These are phyloP conservation scores for Spea multiplicata DNA, from an alignment of 2,113 vertebrate genomes.

Conservation along the genomic window DNA sequence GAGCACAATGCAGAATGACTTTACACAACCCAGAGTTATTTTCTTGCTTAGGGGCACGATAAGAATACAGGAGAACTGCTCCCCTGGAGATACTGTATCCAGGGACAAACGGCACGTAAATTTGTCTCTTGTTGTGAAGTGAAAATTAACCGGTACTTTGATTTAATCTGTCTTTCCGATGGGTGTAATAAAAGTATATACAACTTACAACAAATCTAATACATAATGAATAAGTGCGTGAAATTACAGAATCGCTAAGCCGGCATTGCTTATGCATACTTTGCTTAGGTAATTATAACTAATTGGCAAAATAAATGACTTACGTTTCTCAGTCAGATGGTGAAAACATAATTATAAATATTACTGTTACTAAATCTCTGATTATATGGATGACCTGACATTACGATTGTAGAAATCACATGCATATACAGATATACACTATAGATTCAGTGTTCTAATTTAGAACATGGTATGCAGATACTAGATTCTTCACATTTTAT, in stretches of 20 bases:
- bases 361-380: constrained; percentile 10
- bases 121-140: background rate
- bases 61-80: background rate
- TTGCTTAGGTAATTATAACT: constrained; percentile 23
- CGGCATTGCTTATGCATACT: constrained; percentile 6
- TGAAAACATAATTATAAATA: constrained; percentile 27
- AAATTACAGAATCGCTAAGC: constrained; percentile 31
- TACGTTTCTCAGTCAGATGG: constrained; percentile 22
- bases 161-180: constrained; percentile 1
- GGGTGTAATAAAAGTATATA: constrained; percentile 8
- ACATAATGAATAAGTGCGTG: constrained; percentile 28
- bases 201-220: constrained; percentile 8
- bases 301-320: constrained; percentile 35
- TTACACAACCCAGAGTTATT: background rate
- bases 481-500: background rate
- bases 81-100: too few species aligned
- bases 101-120: background rate
- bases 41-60: background rate
- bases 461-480: background rate
- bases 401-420: constrained; percentile 3
- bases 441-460: background rate
- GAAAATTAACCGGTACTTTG: background rate
- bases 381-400: constrained; percentile 12
- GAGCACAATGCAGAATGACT: too few species aligned
- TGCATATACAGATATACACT: constrained; percentile 1